Percentiles rank a stretch among this genome's conserved stretches.
phyloP scores from a whole-genome alignment of 2,888 invertebrate species.

The Acholoe squamosa region DNA sequence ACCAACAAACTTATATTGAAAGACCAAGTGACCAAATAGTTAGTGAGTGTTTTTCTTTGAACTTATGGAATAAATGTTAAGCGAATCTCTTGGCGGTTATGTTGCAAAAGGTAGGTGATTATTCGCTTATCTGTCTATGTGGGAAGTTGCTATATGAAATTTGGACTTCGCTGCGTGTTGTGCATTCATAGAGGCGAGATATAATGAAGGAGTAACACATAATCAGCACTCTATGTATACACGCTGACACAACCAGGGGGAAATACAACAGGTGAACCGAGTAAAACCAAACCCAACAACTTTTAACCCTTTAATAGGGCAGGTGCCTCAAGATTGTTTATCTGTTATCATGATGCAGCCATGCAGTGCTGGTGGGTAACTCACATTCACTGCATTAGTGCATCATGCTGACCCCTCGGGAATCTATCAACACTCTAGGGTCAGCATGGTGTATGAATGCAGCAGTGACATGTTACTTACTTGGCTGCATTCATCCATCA shows the following conservation, averaged over 20 bases:
- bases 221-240: not conserved
- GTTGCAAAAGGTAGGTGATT: not conserved
- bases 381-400: too few species aligned
- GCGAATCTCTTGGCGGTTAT: constrained; percentile 7
- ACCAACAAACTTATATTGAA: too few species aligned
- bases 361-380: too few species aligned
- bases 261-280: not conserved
- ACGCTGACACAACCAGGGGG: not conserved
- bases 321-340: not conserved
- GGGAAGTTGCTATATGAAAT: constrained; percentile 1
- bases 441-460: too few species aligned
- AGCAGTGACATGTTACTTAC: too few species aligned
- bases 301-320: not conserved
- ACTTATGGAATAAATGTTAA: not conserved
- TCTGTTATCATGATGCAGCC: too few species aligned
- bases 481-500: too few species aligned
- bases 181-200: not conserved
- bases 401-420: too few species aligned
- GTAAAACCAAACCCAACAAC: constrained; percentile 9
- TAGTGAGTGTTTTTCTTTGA: too few species aligned
- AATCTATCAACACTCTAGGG: too few species aligned
- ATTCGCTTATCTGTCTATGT: not conserved
- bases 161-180: not conserved
- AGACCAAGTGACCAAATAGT: too few species aligned
- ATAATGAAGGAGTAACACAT: not conserved